phyloP scores from a whole-genome alignment of 2,113 vertebrate species.

The Urocolius indicus region DNA sequence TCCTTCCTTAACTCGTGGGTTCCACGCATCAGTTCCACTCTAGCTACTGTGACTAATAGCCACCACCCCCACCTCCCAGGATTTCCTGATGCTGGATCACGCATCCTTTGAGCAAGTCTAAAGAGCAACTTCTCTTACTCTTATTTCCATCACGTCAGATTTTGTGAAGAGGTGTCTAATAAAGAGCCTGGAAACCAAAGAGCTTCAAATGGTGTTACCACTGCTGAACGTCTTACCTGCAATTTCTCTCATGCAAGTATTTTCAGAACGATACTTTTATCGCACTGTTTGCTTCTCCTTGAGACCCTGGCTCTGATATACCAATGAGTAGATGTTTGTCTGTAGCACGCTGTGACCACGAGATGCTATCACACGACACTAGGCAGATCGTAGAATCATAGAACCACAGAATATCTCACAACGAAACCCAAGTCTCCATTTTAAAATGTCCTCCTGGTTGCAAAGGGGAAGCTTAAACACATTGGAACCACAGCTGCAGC shows the following conservation, averaged over 20 bases:
- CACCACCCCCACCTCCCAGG: not conserved
- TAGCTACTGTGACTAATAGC: slow-evolving; percentile 7
- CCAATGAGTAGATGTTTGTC: not conserved
- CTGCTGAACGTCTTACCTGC: not conserved
- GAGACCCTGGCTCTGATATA: not conserved
- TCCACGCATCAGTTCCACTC: not conserved
- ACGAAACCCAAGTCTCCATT: not conserved
- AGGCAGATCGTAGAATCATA: not conserved
- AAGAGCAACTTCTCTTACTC: not conserved
- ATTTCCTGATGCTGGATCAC: slow-evolving; percentile 4
- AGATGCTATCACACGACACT: not conserved
- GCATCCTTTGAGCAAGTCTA: not conserved
- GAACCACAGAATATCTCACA: not conserved
- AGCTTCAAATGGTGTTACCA: not conserved
- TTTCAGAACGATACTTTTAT: not conserved
- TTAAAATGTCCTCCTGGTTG: not conserved
- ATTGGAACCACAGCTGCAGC: not conserved
- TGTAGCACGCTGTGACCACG: not conserved
- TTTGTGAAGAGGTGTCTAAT: not conserved
- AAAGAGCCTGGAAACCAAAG: not conserved
- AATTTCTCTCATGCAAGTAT: not conserved
- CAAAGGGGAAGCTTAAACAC: not conserved
- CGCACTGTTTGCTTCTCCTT: not conserved
- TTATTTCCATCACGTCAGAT: not conserved
- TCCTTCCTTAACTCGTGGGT: slow-evolving; percentile 21